Percentiles rank a stretch among this genome's conserved stretches.
These are phyloP conservation scores for Eupithecia vulgata DNA, from an alignment of 2,888 invertebrate species.

Conservation along the genomic window DNA sequence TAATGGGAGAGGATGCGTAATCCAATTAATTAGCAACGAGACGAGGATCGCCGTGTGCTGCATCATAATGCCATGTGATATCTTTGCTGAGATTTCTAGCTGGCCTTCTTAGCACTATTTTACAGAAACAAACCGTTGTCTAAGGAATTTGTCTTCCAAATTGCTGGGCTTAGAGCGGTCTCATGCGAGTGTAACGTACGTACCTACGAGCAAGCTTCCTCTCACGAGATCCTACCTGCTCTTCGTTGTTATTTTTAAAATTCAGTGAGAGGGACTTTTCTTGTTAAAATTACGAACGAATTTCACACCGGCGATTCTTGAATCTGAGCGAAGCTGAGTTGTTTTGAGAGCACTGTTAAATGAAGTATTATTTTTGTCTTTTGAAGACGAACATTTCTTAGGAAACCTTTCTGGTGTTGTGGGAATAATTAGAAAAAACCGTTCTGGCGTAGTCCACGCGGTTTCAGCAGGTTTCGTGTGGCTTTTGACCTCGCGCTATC, in stretches of 20 bases:
- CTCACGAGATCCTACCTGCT: conserved; percentile 40
- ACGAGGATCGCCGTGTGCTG: conserved; percentile 66
- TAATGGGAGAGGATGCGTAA: conserved; percentile 73
- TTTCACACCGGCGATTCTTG: conserved; percentile 31
- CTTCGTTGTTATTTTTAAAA: conserved; percentile 39
- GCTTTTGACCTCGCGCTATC: conserved; percentile 60
- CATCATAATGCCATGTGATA: conserved; percentile 48
- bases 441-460: conserved; percentile 14
- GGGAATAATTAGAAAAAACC: conserved; percentile 22
- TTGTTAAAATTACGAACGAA: conserved; percentile 38
- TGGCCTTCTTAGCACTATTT: conserved; percentile 48
- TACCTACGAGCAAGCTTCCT: conserved; percentile 36
- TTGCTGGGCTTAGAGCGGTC: conserved; percentile 49
- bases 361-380: conserved; percentile 5
- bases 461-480: conserved; percentile 22
- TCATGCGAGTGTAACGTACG: conserved; percentile 44
- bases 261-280: conserved; percentile 34
- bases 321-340: conserved; percentile 15
- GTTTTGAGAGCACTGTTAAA: conserved; percentile 11
- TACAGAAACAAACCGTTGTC: conserved; percentile 48
- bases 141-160: conserved; percentile 52
- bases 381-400: conserved; percentile 11
- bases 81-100: conserved; percentile 41
- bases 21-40: conserved; percentile 75
- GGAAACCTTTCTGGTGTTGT: not conserved